Conservation (phyloP, 2,113 vertebrate genomes). For the Amblyornis subalaris region DNA sequence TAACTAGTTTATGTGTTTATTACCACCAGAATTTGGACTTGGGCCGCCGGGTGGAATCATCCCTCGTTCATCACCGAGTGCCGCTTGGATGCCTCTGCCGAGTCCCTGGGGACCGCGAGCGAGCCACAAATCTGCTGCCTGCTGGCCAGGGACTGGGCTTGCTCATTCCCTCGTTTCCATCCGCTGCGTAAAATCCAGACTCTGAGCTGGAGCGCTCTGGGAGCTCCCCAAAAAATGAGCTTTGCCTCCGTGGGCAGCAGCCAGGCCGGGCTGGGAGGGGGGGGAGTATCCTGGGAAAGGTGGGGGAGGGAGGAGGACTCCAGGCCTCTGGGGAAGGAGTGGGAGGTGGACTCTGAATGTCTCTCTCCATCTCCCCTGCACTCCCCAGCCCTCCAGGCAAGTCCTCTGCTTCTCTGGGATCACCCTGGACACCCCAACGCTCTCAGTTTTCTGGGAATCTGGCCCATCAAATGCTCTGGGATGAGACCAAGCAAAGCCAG, state of each 20-base stretch:
- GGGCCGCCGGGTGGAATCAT: neutral
- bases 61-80: neutral
- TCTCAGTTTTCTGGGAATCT: neutral
- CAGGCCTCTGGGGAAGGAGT: neutral
- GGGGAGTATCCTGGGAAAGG: neutral
- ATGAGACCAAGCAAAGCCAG: neutral
- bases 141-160: neutral
- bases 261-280: neutral
- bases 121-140: neutral
- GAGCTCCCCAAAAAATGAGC: neutral
- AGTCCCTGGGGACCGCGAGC: neutral
- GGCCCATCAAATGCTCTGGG: neutral
- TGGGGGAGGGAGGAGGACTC: neutral
- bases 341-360: neutral
- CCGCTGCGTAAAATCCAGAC: neutral
- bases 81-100: neutral
- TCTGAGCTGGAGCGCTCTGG: rapidly evolving
- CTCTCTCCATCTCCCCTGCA: neutral
- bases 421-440: neutral
- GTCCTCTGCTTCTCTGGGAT: neutral
- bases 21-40: slow-evolving; percentile 11
- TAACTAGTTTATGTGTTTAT: slow-evolving; percentile 53
- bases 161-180: neutral
- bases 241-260: neutral
- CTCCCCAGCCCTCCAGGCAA: neutral